These are phyloP conservation scores for Andricus quercusramuli DNA, from an alignment of 2,888 invertebrate species.

Conservation along the genomic window DNA sequence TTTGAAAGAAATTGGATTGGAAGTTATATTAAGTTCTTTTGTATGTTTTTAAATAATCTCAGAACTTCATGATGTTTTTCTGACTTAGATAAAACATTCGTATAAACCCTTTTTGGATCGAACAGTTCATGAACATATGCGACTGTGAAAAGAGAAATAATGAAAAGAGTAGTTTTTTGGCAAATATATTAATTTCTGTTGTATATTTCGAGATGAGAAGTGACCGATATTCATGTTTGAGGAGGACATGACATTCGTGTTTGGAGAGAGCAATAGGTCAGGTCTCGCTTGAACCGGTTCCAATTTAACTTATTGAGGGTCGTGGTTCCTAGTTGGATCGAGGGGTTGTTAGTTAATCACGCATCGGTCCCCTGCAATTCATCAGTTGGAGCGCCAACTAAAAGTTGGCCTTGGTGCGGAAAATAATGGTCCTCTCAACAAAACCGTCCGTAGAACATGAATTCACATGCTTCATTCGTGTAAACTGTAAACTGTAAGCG, in stretches of 20 bases:
- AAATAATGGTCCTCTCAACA: slow-evolving; percentile 23
- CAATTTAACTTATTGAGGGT: slow-evolving; percentile 42
- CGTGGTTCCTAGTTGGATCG: slow-evolving; percentile 16
- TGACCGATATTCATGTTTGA: slow-evolving; percentile 34
- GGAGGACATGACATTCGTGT: slow-evolving; percentile 24
- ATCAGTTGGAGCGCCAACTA: slow-evolving; percentile 20
- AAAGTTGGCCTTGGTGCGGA: slow-evolving; percentile 22
- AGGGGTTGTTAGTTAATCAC: slow-evolving; percentile 35
- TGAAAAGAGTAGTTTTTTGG: neutral
- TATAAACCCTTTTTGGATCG: too few species aligned
- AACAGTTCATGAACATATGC: too few species aligned
- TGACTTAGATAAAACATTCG: neutral
- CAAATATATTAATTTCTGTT: neutral
- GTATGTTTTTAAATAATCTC: neutral
- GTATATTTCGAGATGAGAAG: slow-evolving; percentile 12
- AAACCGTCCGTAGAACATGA: neutral
- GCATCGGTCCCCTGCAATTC: slow-evolving; percentile 29
- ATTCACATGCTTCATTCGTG: slow-evolving; percentile 10
- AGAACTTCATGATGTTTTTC: neutral
- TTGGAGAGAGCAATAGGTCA: slow-evolving; percentile 37
- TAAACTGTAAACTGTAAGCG: neutral
- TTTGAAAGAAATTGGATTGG: neutral
- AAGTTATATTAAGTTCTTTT: neutral
- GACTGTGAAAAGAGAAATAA: neutral
- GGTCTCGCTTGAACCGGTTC: slow-evolving; percentile 36